Evolutionary conservation across 2,888 invertebrate species (phyloP), one percentile per base, ranked within the genome.

Genomic region (Sicus ferrugineus): DNA sequence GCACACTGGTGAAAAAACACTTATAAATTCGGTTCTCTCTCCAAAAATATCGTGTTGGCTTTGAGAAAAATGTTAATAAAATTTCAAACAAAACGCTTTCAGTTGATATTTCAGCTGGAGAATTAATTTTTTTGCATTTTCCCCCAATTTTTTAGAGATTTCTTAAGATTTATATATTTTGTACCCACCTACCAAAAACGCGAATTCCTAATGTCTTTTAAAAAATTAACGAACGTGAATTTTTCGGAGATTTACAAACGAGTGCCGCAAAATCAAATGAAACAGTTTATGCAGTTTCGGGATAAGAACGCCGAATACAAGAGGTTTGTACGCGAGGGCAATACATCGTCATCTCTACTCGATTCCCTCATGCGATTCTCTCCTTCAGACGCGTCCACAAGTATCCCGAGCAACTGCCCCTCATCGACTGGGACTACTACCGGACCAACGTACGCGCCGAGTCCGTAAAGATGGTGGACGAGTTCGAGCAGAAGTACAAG

Each of bases 361-460:
- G 48, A n/a, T 21, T 9, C 30, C 23, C 30, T 14, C 14, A 11
- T 56, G 11, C 21, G 34, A 46, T 58, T 62, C 21, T 52, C 23
- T 28, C 16, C 23, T 62, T 66, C 58, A 84, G 84, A 0, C 78
- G 76, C 14, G 66, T 81, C 3, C 63, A 67, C 2, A 76, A 76
- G 9, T 76, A 76, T 72, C 94, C 96, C 0, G 90, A 92, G 70
- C 86, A 88, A 56, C 82, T 92, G 42, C 94, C 95, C 14, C 89
- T 89, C 80, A 92, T 97, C 75, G 92, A 97, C 85, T 97, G 96
- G 93, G 84, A 89, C 0, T 83, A 85, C 66, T 97, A 97, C 87
- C 93, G 92, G 81, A 85, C 87, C 46, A 86, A 88, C 48, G 87
- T 89, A 54, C 85, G 88, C 1, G 86, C 94, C 23, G 88, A 92